phyloP scores from a whole-genome alignment of 2,113 vertebrate genomes.

The Pipra filicauda region DNA sequence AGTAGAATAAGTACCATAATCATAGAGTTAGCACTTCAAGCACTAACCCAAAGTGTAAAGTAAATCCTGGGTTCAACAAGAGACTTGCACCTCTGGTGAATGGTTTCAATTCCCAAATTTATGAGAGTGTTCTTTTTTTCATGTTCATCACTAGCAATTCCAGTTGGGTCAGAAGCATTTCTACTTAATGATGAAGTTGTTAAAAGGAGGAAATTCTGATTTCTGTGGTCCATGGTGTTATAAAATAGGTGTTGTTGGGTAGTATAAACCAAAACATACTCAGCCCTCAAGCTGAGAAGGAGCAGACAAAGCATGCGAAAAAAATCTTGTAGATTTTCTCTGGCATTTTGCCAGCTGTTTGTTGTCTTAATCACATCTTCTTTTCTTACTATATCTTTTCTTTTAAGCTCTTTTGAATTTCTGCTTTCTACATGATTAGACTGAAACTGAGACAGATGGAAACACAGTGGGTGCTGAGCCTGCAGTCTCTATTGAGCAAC shows the following conservation, averaged over 20 bases:
- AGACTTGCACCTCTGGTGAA: background rate
- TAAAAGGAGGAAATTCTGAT: background rate
- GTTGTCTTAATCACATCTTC: background rate
- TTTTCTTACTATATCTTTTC: background rate
- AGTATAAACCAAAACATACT: background rate
- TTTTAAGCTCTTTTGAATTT: background rate
- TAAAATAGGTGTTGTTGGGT: background rate
- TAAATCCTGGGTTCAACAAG: background rate
- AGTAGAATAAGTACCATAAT: background rate
- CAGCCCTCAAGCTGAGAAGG: background rate
- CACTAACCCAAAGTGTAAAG: background rate
- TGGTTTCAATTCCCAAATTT: background rate
- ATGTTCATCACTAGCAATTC: background rate
- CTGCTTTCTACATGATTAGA: background rate
- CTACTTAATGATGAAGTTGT: background rate
- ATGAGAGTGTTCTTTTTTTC: background rate
- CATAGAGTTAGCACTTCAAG: background rate
- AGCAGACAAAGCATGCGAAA: background rate
- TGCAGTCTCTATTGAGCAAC: background rate
- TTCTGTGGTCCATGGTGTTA: background rate
- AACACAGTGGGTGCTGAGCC: background rate
- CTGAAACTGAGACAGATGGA: constrained; percentile 30
- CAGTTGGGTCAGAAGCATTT: background rate
- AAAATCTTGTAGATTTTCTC: background rate
- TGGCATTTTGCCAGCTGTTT: background rate